phyloP scores from a whole-genome alignment of 2,113 vertebrate species.

The Seriola quinqueradiata region DNA sequence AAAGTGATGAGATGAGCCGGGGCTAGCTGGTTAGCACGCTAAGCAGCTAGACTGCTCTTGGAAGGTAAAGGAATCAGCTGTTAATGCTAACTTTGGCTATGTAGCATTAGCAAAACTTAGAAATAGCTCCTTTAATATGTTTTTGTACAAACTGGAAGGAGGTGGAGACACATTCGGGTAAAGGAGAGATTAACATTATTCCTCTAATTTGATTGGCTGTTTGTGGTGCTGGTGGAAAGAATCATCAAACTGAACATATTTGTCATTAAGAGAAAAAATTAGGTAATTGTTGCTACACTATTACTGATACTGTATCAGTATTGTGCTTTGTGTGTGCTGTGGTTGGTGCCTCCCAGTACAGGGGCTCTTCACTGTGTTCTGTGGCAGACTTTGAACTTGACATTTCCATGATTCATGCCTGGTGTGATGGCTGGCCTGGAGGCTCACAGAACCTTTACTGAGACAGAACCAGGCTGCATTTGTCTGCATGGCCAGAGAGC shows the following conservation, averaged over 20 bases:
- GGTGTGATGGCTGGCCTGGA: conserved; percentile 80
- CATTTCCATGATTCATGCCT: conserved; percentile 83
- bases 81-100: too few relatives aligned
- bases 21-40: too few relatives aligned
- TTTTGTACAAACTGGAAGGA: too few relatives aligned
- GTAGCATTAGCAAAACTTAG: too few relatives aligned
- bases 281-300: neutral
- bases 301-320: neutral
- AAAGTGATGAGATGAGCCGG: too few relatives aligned
- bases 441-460: conserved; percentile 79
- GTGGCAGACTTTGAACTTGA: conserved; percentile 79
- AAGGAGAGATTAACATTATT: too few relatives aligned
- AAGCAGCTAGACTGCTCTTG: too few relatives aligned
- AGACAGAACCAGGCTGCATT: conserved; percentile 69
- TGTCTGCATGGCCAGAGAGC: conserved; percentile 54
- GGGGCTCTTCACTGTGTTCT: conserved; percentile 57
- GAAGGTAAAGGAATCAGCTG: too few relatives aligned
- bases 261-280: neutral
- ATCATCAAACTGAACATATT: neutral
- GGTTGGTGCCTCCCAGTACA: conserved; percentile 15
- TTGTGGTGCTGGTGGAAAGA: neutral
- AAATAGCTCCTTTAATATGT: too few relatives aligned
- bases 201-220: neutral
- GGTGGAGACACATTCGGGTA: too few relatives aligned
- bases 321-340: conserved; percentile 14